A percentile compares a stretch with the other conserved stretches of the same genome.
Conservation (phyloP, 2,888 invertebrate genomes). For the Tiphia femorata region DNA sequence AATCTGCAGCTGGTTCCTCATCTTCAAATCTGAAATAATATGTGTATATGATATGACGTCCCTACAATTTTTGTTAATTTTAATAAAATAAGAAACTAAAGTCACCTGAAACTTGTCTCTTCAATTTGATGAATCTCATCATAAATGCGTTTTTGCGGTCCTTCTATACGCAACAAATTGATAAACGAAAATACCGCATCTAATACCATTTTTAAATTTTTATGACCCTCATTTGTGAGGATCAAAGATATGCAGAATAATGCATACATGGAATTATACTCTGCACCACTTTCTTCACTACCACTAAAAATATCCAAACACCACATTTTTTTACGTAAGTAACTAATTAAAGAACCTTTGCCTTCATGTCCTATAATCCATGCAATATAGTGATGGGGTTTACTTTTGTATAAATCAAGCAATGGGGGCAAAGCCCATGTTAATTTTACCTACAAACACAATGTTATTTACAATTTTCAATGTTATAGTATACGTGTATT, state of each 20-base stretch:
- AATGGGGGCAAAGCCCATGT: constrained; percentile 77
- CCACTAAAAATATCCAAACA: constrained; percentile 80
- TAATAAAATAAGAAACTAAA: no score
- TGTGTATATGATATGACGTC: neutral
- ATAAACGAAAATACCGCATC: constrained; percentile 85
- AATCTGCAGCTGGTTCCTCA: constrained; percentile 80
- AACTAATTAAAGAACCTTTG: constrained; percentile 84
- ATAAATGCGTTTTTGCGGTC: constrained; percentile 78
- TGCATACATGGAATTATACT: constrained; percentile 84
- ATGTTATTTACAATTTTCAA: neutral
- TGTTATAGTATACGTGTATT: constrained; percentile 1
- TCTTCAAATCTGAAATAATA: constrained; percentile 76
- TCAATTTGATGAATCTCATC: constrained; percentile 72
- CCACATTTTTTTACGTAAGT: constrained; percentile 83
- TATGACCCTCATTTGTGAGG: constrained; percentile 83
- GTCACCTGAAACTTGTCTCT: constrained; percentile 73
- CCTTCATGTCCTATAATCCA: constrained; percentile 88
- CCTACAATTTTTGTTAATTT: neutral
- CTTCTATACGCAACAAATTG: constrained; percentile 77
- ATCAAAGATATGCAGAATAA: constrained; percentile 80
- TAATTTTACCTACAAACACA: constrained; percentile 71
- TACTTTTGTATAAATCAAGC: constrained; percentile 78
- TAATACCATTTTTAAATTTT: constrained; percentile 80
- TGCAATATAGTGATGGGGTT: constrained; percentile 83
- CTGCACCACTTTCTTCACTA: constrained; percentile 81